These are phyloP conservation scores for Calonectris borealis DNA, from an alignment of 2,113 vertebrate genomes.

Conservation along the genomic window DNA sequence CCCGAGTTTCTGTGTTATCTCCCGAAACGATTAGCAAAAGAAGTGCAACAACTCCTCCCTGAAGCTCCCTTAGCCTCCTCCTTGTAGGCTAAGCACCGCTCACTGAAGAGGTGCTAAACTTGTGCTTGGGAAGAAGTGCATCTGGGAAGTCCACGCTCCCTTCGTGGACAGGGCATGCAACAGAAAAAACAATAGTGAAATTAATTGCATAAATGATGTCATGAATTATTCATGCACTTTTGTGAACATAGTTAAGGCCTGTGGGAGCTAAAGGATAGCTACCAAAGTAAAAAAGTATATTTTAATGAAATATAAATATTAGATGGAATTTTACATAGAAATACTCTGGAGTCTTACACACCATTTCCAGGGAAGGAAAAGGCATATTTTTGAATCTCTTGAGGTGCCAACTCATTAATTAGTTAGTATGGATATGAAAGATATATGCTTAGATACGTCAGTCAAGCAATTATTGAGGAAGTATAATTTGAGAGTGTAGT, in stretches of 20 bases:
- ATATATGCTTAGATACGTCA: not conserved
- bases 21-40: not conserved
- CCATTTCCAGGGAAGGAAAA: conserved; percentile 28
- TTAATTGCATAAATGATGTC: not conserved
- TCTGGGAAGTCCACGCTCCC: not conserved
- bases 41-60: not conserved
- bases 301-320: conserved; percentile 48
- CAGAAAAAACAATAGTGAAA: not conserved
- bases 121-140: not conserved
- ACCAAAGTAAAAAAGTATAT: not conserved
- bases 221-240: not conserved
- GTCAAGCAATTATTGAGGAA: conserved; percentile 29
- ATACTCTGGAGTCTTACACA: conserved; percentile 18
- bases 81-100: not conserved
- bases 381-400: not conserved
- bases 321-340: conserved; percentile 9
- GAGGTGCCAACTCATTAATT: conserved; percentile 51
- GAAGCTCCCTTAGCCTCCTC: not conserved
- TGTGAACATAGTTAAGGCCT: not conserved
- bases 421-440: conserved; percentile 30
- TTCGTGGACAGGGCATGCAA: not conserved
- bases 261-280: not conserved
- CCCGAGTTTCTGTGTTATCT: not conserved
- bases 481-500: conserved; percentile 3
- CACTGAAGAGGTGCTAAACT: not conserved